Base-by-base conservation (phyloP, 2,113 vertebrate genomes). In the Melospiza melodia region DNA sequence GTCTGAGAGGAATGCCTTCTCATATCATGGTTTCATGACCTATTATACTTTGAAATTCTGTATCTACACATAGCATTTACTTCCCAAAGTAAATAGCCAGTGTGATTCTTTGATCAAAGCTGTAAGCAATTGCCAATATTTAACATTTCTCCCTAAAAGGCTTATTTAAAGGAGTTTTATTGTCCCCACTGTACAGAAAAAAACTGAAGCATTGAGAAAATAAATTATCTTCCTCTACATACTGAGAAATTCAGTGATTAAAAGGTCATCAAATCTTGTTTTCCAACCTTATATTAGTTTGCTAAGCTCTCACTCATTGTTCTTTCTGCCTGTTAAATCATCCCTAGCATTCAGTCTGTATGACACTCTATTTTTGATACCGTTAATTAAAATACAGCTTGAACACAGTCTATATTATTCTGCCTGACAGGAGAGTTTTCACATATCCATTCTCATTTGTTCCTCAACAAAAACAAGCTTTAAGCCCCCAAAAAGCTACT, bases 231-330 rank as follows among this genome's bases (percentile, higher is more conserved):
- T 85, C 25, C 66, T 94, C 49, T 58, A 75, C 25, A 52, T 44
- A 52, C 16, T 5, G 16, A 93, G 69, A 91, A 87, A 87, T 8
- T 10, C 71, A 82, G 71, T 80, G 71, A 95, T 83, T 90, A 90
- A 93, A 93, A 83, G 63, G 72, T 92, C 75, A 84, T 74, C 19
- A 66, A 86, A 80, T 86, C 43, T 93, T 85, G 89, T 80, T 92
- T 96, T 93, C 46, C 39, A 77, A 71, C 31, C 20, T 54, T 88
- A 2, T 90, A 21, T 80, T 90, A 73, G 19, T 93, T 85, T 88
- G 49, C 54, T 62, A 68, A 83, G 51, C 46, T 89, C 59, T 83
- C 37, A 37, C 37, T 92, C 16, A 9, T 83, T 12, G 1, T 92
- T 72, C 78, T 75, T 88, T 85, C 46, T 79, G 55, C 28, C 31